Conservation (phyloP, 2,797 vertebrate genomes). For the Molossus molossus region DNA sequence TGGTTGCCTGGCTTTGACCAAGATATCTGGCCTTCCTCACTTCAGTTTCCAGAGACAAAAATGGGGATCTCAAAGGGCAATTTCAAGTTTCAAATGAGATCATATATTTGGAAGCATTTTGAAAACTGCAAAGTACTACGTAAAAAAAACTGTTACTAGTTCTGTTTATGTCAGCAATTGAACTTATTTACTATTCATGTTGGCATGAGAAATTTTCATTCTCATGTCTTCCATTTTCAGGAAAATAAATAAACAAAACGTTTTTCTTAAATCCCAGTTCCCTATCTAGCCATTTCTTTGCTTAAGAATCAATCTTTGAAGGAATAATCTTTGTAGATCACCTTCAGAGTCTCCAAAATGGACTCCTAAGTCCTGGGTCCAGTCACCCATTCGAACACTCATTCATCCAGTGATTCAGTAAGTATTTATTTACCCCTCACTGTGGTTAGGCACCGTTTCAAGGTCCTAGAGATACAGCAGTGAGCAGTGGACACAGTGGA, state of each 20-base stretch:
- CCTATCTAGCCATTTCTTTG: neutral
- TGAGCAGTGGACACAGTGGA: neutral
- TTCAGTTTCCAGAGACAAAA: neutral
- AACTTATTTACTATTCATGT: slow-evolving; percentile 14
- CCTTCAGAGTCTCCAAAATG: neutral
- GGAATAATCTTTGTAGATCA: neutral
- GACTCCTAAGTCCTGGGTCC: neutral
- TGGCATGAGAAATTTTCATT: neutral
- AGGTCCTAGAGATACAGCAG: neutral
- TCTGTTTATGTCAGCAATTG: neutral
- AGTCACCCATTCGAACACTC: neutral
- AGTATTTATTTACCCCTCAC: neutral
- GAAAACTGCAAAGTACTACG: neutral
- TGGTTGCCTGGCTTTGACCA: neutral
- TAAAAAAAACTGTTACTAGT: slow-evolving; percentile 1
- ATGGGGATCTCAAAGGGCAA: neutral
- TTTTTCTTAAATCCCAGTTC: neutral
- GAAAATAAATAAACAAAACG: slow-evolving; percentile 24
- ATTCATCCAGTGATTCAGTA: neutral
- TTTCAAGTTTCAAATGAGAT: slow-evolving; percentile 39
- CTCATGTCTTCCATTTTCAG: slow-evolving; percentile 32
- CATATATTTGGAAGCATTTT: neutral
- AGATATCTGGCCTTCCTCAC: neutral
- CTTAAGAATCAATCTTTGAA: slow-evolving; percentile 43
- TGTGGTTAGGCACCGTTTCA: neutral